phyloP scores from a whole-genome alignment of 2,888 invertebrate genomes.

The Strigamia crassipes region DNA sequence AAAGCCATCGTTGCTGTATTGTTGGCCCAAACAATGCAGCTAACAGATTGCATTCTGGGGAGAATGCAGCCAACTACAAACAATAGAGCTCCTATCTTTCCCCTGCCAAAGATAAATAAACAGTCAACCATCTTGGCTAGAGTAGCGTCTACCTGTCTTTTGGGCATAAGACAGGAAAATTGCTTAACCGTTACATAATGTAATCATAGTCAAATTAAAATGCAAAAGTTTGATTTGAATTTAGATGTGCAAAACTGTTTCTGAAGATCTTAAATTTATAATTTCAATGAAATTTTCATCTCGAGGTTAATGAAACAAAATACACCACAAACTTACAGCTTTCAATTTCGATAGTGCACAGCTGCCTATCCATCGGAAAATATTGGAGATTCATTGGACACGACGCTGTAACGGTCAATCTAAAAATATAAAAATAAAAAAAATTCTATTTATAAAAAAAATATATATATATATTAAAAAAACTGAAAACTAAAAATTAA shows the following conservation, averaged over 20 bases:
- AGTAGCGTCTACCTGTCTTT: too few species aligned
- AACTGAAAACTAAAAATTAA: neutral
- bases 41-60: too few species aligned
- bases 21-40: too few species aligned
- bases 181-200: too few species aligned
- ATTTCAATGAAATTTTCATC: neutral
- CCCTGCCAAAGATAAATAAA: too few species aligned
- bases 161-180: too few species aligned
- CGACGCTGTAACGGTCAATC: constrained; percentile 91
- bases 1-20: too few species aligned
- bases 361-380: constrained; percentile 94
- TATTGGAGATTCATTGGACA: constrained; percentile 96
- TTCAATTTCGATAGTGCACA: constrained; percentile 94
- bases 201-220: too few species aligned
- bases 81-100: too few species aligned
- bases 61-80: too few species aligned
- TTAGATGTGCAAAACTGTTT: neutral
- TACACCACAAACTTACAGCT: constrained; percentile 83
- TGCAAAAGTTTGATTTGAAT: too few species aligned
- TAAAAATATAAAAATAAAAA: constrained; percentile 61
- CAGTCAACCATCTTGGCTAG: too few species aligned
- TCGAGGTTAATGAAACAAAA: constrained; percentile 5
- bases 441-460: constrained; percentile 22
- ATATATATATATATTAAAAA: neutral
- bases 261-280: neutral